phyloP scores from a whole-genome alignment of 2,888 invertebrate genomes.

The Oscheius sp. region DNA sequence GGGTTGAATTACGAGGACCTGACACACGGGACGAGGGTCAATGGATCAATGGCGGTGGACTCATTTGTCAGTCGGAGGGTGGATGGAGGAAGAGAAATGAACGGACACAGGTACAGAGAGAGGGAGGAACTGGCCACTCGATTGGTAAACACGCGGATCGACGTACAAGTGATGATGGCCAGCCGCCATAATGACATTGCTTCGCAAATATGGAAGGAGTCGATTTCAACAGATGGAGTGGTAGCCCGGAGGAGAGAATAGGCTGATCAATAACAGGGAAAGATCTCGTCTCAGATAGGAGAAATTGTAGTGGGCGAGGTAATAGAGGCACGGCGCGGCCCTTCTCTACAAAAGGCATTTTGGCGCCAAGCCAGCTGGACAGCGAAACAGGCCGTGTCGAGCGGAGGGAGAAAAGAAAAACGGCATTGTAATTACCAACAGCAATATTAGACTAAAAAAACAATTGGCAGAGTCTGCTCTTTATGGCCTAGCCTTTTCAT shows the following conservation, averaged over 20 bases:
- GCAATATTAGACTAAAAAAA: too few relatives aligned
- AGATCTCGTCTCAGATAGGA: slow-evolving; percentile 11
- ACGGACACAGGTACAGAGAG: background rate
- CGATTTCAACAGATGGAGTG: slow-evolving; percentile 16
- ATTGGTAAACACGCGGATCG: background rate
- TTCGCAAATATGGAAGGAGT: slow-evolving; percentile 17
- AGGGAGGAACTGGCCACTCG: background rate
- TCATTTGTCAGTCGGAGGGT: slow-evolving; percentile 19
- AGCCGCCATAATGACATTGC: slow-evolving; percentile 23
- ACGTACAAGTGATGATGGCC: slow-evolving; percentile 6
- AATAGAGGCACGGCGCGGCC: background rate
- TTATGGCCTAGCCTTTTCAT: too few relatives aligned
- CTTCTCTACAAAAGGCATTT: slow-evolving; percentile 31
- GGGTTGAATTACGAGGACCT: background rate
- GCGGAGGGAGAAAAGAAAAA: slow-evolving; percentile 12
- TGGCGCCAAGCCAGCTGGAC: slow-evolving; percentile 35
- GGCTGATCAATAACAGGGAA: background rate
- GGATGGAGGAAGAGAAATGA: background rate
- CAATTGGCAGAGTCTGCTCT: too few relatives aligned
- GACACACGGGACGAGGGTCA: background rate
- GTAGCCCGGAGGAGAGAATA: background rate
- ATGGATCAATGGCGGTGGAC: slow-evolving; percentile 10
- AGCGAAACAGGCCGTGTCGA: slow-evolving; percentile 11
- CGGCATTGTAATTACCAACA: background rate
- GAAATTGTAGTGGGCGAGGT: slow-evolving; percentile 10